Evolutionary conservation across 1,140 invertebrate genomes (phyloP).

Genomic region (Drosophila serrata): DNA sequence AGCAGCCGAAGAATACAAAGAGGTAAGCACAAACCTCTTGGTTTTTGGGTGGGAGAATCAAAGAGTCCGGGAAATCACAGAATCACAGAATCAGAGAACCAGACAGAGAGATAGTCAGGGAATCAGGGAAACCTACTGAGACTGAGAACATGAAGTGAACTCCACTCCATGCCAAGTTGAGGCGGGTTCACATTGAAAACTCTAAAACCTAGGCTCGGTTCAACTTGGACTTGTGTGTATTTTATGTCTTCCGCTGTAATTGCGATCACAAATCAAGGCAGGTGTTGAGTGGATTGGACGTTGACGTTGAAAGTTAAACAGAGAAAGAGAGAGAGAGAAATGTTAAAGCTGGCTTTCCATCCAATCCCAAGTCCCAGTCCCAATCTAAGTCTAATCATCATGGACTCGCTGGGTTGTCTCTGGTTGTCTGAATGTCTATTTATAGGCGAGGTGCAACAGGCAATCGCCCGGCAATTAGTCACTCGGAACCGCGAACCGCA

Average conservation of each 20-base stretch:
- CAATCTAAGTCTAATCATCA: conserved; percentile 47
- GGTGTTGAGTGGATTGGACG: conserved; percentile 43
- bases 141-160: conserved; percentile 33
- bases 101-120: neutral
- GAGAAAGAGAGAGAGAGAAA: neutral
- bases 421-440: conserved; percentile 47
- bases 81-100: too few species aligned
- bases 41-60: conserved; percentile 30
- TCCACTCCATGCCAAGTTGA: conserved; percentile 17
- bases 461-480: conserved; percentile 76
- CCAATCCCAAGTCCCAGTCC: conserved; percentile 22
- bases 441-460: conserved; percentile 60
- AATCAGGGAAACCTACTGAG: neutral
- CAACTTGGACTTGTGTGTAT: conserved; percentile 30
- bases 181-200: conserved; percentile 10
- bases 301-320: conserved; percentile 7
- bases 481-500: conserved; percentile 55
- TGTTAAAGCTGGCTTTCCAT: conserved; percentile 10
- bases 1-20: conserved; percentile 8
- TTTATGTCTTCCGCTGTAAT: conserved; percentile 52
- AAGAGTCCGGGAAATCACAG: neutral
- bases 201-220: conserved; percentile 19
- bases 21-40: conserved; percentile 28
- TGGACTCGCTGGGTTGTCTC: conserved; percentile 10
- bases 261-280: conserved; percentile 53